Conservation (phyloP, 2,797 vertebrate genomes). For the Pangasius macronema region DNA sequence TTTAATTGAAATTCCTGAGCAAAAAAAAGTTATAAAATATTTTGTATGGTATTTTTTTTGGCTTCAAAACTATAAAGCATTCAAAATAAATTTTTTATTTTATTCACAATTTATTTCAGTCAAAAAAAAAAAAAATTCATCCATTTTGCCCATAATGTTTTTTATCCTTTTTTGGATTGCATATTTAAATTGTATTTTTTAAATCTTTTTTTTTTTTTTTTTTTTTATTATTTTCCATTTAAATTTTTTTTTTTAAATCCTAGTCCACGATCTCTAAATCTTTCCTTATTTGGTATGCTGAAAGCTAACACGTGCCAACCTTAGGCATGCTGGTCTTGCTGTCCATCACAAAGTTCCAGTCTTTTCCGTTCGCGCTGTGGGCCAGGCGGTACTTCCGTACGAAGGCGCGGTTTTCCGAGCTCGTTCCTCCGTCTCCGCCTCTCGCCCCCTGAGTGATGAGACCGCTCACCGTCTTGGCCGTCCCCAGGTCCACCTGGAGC, state of each 20-base stretch:
- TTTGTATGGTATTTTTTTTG: too few species aligned
- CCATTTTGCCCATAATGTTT: too few species aligned
- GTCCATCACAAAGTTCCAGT: conserved; percentile 92
- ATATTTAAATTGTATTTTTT: neutral
- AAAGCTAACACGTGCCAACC: conserved; percentile 68
- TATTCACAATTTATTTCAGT: too few species aligned
- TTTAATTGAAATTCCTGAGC: too few species aligned
- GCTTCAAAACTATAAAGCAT: neutral
- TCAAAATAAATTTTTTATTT: too few species aligned
- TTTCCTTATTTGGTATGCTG: neutral
- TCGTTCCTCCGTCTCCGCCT: conserved; percentile 83
- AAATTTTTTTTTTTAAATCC: neutral
- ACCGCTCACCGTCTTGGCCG: conserved; percentile 82
- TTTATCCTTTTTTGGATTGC: neutral
- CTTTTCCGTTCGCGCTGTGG: conserved; percentile 86
- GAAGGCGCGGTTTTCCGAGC: conserved; percentile 87
- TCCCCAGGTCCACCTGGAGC: conserved; percentile 91
- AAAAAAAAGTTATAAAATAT: too few species aligned
- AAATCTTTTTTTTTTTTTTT: neutral
- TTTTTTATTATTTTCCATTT: neutral
- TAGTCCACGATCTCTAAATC: neutral
- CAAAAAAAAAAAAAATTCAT: too few species aligned
- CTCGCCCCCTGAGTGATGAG: conserved; percentile 94
- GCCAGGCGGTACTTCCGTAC: conserved; percentile 94
- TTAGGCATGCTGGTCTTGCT: conserved; percentile 86